These are phyloP conservation scores for Zygaena filipendulae DNA, from an alignment of 2,888 invertebrate species.

Conservation along the genomic window DNA sequence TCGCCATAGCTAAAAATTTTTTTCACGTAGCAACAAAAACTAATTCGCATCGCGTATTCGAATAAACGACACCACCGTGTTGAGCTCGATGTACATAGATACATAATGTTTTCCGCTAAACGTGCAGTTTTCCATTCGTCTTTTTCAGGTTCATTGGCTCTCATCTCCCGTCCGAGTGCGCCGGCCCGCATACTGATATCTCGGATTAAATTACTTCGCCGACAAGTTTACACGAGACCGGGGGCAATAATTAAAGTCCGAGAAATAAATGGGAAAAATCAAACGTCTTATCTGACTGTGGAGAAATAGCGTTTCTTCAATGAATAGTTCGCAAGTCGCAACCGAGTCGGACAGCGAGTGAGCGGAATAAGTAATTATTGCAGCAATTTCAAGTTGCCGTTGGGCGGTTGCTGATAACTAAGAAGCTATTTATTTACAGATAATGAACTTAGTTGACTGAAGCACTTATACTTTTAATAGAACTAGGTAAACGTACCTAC, in stretches of 20 bases:
- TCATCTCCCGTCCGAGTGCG: slow-evolving; percentile 29
- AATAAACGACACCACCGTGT: too few relatives aligned
- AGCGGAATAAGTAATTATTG: slow-evolving; percentile 68
- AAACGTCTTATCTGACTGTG: slow-evolving; percentile 66
- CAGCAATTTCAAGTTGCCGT: slow-evolving; percentile 55
- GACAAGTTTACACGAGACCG: slow-evolving; percentile 68
- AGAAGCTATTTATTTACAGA: too few relatives aligned
- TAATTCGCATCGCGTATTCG: too few relatives aligned
- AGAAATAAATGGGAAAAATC: slow-evolving; percentile 60
- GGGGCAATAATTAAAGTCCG: slow-evolving; percentile 65
- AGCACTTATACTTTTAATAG: too few relatives aligned
- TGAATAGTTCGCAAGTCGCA: slow-evolving; percentile 45
- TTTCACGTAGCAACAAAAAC: too few relatives aligned
- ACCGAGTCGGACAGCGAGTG: slow-evolving; percentile 51
- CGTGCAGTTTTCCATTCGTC: too few relatives aligned
- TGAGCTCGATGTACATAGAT: too few relatives aligned
- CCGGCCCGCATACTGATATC: slow-evolving; percentile 56
- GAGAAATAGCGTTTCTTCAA: slow-evolving; percentile 63
- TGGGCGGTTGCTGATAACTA: too few relatives aligned
- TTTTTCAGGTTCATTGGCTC: slow-evolving; percentile 22
- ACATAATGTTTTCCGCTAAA: too few relatives aligned
- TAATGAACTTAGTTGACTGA: too few relatives aligned
- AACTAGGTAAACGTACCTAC: too few relatives aligned
- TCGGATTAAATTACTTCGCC: slow-evolving; percentile 62
- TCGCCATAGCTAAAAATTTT: too few relatives aligned